Conservation (phyloP, 2,113 vertebrate species). For the Sinocyclocheilus grahami region DNA sequence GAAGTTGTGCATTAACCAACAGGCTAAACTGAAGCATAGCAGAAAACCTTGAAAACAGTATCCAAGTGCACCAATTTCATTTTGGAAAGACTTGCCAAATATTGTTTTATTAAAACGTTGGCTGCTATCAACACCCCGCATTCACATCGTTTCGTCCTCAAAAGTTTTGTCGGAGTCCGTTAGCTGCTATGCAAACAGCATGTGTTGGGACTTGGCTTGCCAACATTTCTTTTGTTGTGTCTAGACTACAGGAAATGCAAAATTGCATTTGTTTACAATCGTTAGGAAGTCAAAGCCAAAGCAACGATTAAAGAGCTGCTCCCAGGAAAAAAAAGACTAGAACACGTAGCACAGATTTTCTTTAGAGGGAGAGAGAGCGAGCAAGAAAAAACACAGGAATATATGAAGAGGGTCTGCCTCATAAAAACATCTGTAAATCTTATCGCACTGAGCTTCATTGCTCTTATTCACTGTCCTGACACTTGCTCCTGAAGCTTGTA, state of each 20-base stretch:
- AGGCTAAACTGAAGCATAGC: neutral
- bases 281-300: slow-evolving; percentile 61
- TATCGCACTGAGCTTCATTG: slow-evolving; percentile 20
- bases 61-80: neutral
- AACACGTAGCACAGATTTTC: slow-evolving; percentile 46
- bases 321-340: slow-evolving; percentile 55
- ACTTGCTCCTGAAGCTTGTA: slow-evolving; percentile 39
- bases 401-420: slow-evolving; percentile 54
- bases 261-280: slow-evolving; percentile 72
- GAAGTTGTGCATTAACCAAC: no score
- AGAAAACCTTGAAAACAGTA: neutral
- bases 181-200: slow-evolving; percentile 47
- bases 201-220: slow-evolving; percentile 51
- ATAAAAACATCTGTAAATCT: slow-evolving; percentile 52
- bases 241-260: slow-evolving; percentile 77
- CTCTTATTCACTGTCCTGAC: slow-evolving; percentile 25
- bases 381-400: slow-evolving; percentile 48
- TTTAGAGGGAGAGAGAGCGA: slow-evolving; percentile 15
- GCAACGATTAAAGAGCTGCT: slow-evolving; percentile 59
- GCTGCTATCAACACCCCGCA: neutral
- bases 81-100: neutral
- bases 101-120: neutral
- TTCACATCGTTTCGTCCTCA: neutral
- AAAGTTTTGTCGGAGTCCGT: slow-evolving; percentile 21
- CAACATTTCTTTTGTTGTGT: slow-evolving; percentile 62